Evolutionary conservation across 2,888 invertebrate species (phyloP).

Genomic region (Brenthis hecate): DNA sequence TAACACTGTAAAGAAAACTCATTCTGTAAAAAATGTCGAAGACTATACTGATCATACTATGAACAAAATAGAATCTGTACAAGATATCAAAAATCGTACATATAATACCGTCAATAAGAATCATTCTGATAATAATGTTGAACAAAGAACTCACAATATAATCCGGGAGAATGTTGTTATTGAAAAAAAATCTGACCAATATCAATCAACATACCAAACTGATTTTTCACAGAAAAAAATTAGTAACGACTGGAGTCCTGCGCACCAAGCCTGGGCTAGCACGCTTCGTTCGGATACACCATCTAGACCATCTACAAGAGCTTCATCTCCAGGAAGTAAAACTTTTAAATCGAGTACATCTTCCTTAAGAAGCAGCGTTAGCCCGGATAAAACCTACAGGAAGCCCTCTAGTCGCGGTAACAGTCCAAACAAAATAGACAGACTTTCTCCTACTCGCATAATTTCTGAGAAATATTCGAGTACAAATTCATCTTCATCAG

Average conservation of each 20-base stretch:
- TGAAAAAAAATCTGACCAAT: constrained; percentile 69
- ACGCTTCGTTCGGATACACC: constrained; percentile 86
- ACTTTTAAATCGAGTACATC: constrained; percentile 78
- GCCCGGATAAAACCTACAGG: constrained; percentile 68
- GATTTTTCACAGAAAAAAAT: constrained; percentile 82
- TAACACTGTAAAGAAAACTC: background rate
- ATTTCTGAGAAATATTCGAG: constrained; percentile 57
- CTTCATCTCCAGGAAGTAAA: constrained; percentile 81
- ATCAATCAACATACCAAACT: constrained; percentile 83
- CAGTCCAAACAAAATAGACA: constrained; percentile 60
- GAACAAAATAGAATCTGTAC: background rate
- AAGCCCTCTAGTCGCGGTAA: constrained; percentile 66
- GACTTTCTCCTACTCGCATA: constrained; percentile 60
- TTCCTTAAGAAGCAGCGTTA: constrained; percentile 79
- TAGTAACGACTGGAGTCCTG: constrained; percentile 86
- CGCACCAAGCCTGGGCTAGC: constrained; percentile 89
- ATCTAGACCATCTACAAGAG: constrained; percentile 73
- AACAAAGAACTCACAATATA: constrained; percentile 51
- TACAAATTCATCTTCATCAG: constrained; percentile 56
- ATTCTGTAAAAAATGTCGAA: background rate
- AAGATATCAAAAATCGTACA: background rate
- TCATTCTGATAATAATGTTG: constrained; percentile 41
- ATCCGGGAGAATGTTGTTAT: constrained; percentile 53
- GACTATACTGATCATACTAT: background rate
- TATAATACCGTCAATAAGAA: constrained; percentile 17